Conservation (phyloP, 2,797 vertebrate species). For the Falco naumanni region DNA sequence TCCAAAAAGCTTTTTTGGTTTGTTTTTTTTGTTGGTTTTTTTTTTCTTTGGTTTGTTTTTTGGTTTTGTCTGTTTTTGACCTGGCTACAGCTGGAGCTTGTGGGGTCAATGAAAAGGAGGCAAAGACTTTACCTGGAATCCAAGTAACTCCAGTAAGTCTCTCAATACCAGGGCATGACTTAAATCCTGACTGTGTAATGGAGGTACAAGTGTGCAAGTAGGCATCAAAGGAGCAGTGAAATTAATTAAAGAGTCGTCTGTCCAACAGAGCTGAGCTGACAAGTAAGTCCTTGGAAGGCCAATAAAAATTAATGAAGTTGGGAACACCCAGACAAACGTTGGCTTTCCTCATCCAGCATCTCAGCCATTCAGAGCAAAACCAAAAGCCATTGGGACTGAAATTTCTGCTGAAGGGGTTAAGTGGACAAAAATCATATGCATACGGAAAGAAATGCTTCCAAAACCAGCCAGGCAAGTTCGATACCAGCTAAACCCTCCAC, state of each 20-base stretch:
- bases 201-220: background rate
- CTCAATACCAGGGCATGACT: background rate
- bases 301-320: background rate
- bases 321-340: background rate
- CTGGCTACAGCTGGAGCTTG: background rate
- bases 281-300: background rate
- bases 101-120: background rate
- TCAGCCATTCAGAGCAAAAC: background rate
- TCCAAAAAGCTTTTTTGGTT: background rate
- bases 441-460: conserved; percentile 3
- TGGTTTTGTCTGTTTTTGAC: background rate
- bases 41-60: background rate
- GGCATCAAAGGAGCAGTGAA: background rate
- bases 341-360: background rate
- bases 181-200: background rate
- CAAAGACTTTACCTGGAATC: background rate
- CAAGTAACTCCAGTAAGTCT: background rate
- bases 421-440: background rate
- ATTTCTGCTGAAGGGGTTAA: background rate
- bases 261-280: background rate
- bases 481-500: background rate
- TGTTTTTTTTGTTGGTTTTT: background rate
- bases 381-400: background rate
- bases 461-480: background rate
- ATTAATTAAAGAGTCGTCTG: background rate